Base-by-base conservation (phyloP, 2,888 invertebrate genomes). In the Phalangium opilio region DNA sequence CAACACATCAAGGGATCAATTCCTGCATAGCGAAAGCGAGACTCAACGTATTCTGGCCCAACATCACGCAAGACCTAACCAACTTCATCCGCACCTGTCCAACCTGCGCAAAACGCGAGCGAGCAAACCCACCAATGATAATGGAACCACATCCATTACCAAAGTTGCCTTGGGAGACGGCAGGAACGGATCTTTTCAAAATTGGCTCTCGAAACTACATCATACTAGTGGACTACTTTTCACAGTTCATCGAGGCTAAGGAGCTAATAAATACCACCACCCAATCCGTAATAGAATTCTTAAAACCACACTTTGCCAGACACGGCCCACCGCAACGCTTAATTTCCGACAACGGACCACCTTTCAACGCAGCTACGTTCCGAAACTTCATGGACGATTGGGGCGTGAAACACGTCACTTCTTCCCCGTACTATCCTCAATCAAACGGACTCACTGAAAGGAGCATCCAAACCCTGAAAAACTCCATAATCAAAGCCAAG, bases 221-320 rank as follows among this genome's bases (percentile, higher is more conserved):
- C 14, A 19, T 47, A 20, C 15, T 47, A 4, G 21, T 42, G 8
- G 47, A 47, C 18, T 47, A 47, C 15, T 47, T 41, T 14, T 36
- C 42, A 17, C 43, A 48, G 12, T 48, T 33, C 34, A 41, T 44
- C 20, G 44, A 43, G 19, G 15, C 40, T 7, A 33, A 44, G 20
- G 17, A 33, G 21, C 19, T 43, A 8, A 32, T 41, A 21, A 10
- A 40, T 12, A 43, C 34, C 33, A 40, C 36, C n/a, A 7, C 35
- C 15, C 21, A 20, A 12, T 21, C 47, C 10, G 42, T 48, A 14
- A 48, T 48, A 11, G 44, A 33, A 17, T 39, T 41, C 3, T 15
- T 43, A 10, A 48, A 48, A 48, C 33, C 40, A n/a, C 34, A 20
- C 15, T 48, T 40, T 36, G 47, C 47, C 8, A 8, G 21, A n/a